Conservation (phyloP, 2,797 vertebrate species). For the Amblyraja radiata region DNA sequence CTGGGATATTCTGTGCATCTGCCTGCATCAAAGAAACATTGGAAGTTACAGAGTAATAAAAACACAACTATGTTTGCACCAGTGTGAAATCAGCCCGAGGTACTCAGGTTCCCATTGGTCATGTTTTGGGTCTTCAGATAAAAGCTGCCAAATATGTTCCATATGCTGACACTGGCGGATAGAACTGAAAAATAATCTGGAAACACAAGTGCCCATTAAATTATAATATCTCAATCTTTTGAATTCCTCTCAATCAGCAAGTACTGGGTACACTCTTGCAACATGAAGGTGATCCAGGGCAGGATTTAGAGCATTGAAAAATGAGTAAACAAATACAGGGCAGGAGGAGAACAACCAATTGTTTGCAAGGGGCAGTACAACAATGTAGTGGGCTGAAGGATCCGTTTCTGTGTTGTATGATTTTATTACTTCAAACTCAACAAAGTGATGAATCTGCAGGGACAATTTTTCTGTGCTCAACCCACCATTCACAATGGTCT, state of each 20-base stretch:
- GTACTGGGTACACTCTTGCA: background rate
- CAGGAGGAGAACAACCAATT: no score
- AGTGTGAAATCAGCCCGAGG: no score
- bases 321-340: no score
- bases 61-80: background rate
- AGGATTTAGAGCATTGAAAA: no score
- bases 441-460: background rate
- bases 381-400: no score
- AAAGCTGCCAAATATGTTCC: background rate
- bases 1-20: conserved; percentile 67
- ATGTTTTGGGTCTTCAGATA: background rate
- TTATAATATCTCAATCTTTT: background rate
- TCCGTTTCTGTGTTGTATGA: no score
- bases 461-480: background rate
- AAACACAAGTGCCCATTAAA: background rate
- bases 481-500: background rate
- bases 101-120: background rate
- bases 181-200: background rate
- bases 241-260: background rate
- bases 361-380: no score
- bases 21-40: conserved; percentile 60
- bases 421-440: background rate
- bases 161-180: background rate
- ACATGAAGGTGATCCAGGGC: background rate
- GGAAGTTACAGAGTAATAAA: background rate